These are phyloP conservation scores for Dynastes hyllus DNA, from an alignment of 2,888 invertebrate genomes.

Conservation along the genomic window DNA sequence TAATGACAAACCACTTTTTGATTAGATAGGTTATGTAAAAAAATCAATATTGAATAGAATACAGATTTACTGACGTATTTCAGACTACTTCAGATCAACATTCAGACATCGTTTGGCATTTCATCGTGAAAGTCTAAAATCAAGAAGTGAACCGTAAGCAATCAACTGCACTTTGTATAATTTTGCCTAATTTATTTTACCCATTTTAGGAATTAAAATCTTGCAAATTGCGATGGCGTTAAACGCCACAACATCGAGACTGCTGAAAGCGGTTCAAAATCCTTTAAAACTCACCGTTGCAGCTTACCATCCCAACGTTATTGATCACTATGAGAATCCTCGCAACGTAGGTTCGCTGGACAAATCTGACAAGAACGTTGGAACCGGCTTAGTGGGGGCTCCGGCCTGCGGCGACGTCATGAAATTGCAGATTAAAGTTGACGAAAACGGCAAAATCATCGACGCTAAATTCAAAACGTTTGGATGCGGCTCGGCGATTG, in stretches of 20 bases:
- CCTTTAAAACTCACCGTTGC: constrained; percentile 65
- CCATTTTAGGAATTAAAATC: constrained; percentile 18
- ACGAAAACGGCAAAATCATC: constrained; percentile 95
- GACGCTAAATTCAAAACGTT: constrained; percentile 99
- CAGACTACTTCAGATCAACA: not conserved
- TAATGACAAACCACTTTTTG: not conserved
- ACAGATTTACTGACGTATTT: not conserved
- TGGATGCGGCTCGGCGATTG: constrained; percentile 99
- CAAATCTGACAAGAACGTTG: constrained; percentile 93
- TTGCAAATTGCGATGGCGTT: constrained; percentile 64
- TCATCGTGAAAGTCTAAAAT: constrained; percentile 20
- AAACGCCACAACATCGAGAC: constrained; percentile 62
- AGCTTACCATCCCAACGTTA: constrained; percentile 86
- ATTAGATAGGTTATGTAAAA: not conserved
- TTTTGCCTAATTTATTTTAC: not conserved
- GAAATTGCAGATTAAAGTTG: constrained; percentile 98
- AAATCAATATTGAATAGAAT: not conserved
- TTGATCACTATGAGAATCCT: constrained; percentile 99
- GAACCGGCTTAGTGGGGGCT: constrained; percentile 98
- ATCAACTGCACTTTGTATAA: not conserved
- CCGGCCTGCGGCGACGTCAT: constrained; percentile 99
- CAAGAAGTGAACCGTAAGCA: constrained; percentile 45
- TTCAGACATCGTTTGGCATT: constrained; percentile 24
- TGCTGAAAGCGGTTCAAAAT: constrained; percentile 62
- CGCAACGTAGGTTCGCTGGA: constrained; percentile 98